Conservation (phyloP, 2,113 vertebrate species). For the Psammodynastes pulverulentus region DNA sequence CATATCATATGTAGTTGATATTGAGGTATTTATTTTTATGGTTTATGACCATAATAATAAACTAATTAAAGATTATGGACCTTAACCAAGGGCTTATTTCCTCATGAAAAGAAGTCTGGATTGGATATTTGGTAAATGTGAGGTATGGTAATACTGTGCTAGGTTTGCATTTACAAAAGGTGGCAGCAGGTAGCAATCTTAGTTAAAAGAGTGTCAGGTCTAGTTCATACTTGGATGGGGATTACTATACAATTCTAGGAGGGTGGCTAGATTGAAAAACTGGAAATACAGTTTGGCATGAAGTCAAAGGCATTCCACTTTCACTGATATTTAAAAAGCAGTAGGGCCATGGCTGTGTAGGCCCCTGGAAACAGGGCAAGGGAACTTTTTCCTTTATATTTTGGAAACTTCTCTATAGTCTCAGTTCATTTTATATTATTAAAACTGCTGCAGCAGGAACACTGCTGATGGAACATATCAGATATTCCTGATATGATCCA, state of each 20-base stretch:
- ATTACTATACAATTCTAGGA: not conserved
- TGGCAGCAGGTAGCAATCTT: not conserved
- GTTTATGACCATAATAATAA: not conserved
- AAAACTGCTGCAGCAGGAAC: not conserved
- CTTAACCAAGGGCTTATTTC: not conserved
- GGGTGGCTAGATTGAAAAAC: not conserved
- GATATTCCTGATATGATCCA: not conserved
- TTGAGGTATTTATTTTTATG: not conserved
- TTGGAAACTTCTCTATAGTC: no score
- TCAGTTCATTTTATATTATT: not conserved
- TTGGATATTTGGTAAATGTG: not conserved
- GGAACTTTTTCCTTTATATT: not conserved
- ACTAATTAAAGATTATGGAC: not conserved
- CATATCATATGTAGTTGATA: not conserved
- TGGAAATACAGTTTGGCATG: not conserved
- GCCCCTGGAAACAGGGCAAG: not conserved
- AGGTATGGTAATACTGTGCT: not conserved
- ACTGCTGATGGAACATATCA: not conserved
- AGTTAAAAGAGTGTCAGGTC: not conserved
- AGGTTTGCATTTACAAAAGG: not conserved
- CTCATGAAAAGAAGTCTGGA: not conserved
- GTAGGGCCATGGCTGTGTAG: not conserved
- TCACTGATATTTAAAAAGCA: not conserved
- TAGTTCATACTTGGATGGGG: not conserved
- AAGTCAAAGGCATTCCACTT: not conserved